Evolutionary conservation across 2,888 invertebrate genomes (phyloP), one percentile per base, ranked within the genome.

Genomic region (Prosopocoilus inquinatus): DNA sequence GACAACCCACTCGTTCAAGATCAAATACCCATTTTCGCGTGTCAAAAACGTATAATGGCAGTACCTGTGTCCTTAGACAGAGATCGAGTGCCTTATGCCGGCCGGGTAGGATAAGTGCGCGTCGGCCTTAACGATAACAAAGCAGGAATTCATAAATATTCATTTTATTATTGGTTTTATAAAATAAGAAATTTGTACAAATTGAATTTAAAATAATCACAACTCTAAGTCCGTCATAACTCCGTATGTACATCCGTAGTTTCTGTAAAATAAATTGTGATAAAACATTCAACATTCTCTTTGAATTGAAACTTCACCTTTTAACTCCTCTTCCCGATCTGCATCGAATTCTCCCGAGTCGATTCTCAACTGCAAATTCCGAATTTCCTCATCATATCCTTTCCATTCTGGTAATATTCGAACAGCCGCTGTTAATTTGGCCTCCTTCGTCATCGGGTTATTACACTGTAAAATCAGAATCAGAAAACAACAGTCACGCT

Each of bases 371-470:
- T 88, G 88, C 64, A 94, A 78, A 59, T 81, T 81, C 75, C 94
- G 91, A 34, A 99, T 86, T 81, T 98, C 98, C 28, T 86, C 85
- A 80, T 99, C 99, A 75, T 98, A 99, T 55, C 87, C 87, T 69
- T 89, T 89, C 99, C 99, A 99, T 81, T 99, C 99, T 2, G 93
- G 91, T 52, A 98, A 89, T 73, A 99, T 98, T 66, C 99, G 84
- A 82, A 95, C 90, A 5, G 99, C 99, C 50, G 97, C 97, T 16
- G 94, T 92, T 65, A 99, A 77, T 80, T 99, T 99, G 1, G 99
- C 96, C 79, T 99, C 99, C 79, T 99, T 99, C 20, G 99, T 99
- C 83, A 89, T 83, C n/a, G 99, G 99, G 81, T 99, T 99, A 79
- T 99, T 99, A 77, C 99, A 99, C 94, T 95, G 76, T 43, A 77